phyloP scores from a whole-genome alignment of 2,888 invertebrate genomes.

The Sisyra terminalis region DNA sequence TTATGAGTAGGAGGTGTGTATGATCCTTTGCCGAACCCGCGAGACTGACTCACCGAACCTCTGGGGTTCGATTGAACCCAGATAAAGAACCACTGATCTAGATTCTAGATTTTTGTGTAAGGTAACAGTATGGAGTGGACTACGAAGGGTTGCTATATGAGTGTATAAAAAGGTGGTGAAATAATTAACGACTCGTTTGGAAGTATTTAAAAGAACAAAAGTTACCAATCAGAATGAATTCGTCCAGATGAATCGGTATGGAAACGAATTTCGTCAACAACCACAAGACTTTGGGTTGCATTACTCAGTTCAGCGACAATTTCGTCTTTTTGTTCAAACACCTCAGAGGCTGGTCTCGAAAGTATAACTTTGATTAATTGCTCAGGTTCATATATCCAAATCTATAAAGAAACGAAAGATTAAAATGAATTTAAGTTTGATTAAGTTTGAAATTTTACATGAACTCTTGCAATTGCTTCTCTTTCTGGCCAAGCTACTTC shows the following conservation, averaged over 20 bases:
- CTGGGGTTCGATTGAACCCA: too few species aligned
- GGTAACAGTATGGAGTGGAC: too few species aligned
- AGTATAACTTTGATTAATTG: constrained; percentile 72
- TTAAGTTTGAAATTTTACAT: constrained; percentile 35
- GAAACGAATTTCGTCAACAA: constrained; percentile 61
- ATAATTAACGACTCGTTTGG: too few species aligned
- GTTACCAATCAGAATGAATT: constrained; percentile 54
- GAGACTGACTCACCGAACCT: too few species aligned
- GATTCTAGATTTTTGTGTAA: too few species aligned
- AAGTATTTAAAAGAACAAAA: too few species aligned
- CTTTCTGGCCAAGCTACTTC: constrained; percentile 66
- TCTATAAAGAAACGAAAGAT: constrained; percentile 29
- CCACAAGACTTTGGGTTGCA: constrained; percentile 60
- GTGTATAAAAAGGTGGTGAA: too few species aligned
- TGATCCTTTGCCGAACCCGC: too few species aligned
- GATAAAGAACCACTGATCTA: too few species aligned
- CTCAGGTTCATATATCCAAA: constrained; percentile 79
- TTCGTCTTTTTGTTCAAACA: constrained; percentile 49
- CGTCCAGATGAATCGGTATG: constrained; percentile 47
- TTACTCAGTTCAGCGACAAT: constrained; percentile 56
- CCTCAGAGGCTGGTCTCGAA: constrained; percentile 64
- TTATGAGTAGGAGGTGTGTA: too few species aligned
- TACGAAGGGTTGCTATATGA: too few species aligned
- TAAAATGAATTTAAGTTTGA: constrained; percentile 7
- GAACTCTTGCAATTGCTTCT: constrained; percentile 57